Evolutionary conservation across 2,797 vertebrate genomes (phyloP).

Genomic region (Megalops cyprinoides): DNA sequence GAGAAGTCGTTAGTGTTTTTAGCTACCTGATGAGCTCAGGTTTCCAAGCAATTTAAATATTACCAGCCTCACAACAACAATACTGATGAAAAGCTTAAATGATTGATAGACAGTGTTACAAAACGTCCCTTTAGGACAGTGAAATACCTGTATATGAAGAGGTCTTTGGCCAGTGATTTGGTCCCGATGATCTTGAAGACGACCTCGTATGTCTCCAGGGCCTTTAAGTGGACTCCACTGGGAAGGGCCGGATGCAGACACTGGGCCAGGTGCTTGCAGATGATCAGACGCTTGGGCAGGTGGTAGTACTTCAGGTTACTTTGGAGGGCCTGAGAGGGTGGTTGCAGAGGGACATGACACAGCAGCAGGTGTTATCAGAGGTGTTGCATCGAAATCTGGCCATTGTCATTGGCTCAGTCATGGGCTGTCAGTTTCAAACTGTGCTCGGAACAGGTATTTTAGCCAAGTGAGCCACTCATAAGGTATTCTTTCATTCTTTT

Average conservation of each 20-base stretch:
- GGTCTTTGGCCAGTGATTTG: slow-evolving; percentile 95
- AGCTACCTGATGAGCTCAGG: background rate
- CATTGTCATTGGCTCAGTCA: no score
- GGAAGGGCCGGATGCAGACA: slow-evolving; percentile 95
- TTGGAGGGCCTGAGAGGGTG: slow-evolving; percentile 85
- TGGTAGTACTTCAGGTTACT: slow-evolving; percentile 94
- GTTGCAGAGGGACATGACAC: background rate
- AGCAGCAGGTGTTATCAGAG: no score
- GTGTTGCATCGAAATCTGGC: no score
- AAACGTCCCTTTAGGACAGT: no score
- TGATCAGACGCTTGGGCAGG: slow-evolving; percentile 87
- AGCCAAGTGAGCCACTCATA: background rate
- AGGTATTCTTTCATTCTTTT: background rate
- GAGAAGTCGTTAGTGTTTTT: no score
- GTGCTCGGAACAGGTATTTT: no score
- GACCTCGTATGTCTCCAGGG: slow-evolving; percentile 96
- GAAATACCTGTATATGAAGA: slow-evolving; percentile 93
- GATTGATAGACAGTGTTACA: background rate
- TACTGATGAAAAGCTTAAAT: background rate
- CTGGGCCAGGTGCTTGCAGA: slow-evolving; percentile 94
- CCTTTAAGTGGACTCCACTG: slow-evolving; percentile 95
- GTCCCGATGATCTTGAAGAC: slow-evolving; percentile 98
- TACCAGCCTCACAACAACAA: background rate
- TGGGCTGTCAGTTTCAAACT: no score
- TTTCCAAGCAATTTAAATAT: background rate